These are phyloP conservation scores for Isotomurus palustris DNA, from an alignment of 2,888 invertebrate species.

Conservation along the genomic window DNA sequence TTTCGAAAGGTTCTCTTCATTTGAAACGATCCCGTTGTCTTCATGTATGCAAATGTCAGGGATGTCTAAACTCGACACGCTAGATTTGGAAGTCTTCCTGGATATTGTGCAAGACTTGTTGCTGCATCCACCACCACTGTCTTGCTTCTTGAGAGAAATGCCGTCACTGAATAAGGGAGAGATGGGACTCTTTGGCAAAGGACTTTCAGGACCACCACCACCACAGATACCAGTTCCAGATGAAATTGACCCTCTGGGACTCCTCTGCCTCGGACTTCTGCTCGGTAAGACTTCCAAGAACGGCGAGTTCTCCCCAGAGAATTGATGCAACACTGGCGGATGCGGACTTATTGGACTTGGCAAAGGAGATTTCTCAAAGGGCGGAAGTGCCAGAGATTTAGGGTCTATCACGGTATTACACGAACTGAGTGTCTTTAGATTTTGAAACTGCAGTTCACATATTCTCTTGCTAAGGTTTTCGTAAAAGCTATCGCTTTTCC, in stretches of 20 bases:
- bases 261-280: conserved; percentile 8
- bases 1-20: too few relatives aligned
- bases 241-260: conserved; percentile 21
- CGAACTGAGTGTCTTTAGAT: conserved; percentile 38
- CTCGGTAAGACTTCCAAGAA: not conserved
- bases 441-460: conserved; percentile 45
- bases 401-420: conserved; percentile 44
- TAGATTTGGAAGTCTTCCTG: conserved; percentile 27
- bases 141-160: not conserved
- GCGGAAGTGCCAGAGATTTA: conserved; percentile 27
- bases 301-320: not conserved
- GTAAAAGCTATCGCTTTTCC: conserved; percentile 44
- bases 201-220: too few relatives aligned
- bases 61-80: conserved; percentile 32
- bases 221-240: conserved; percentile 16
- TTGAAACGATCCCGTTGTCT: not conserved
- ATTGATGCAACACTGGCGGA: not conserved
- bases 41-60: conserved; percentile 25
- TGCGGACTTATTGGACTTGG: conserved; percentile 40
- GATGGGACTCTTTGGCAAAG: conserved; percentile 27
- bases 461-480: conserved; percentile 44
- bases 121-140: not conserved
- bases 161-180: not conserved
- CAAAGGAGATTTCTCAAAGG: conserved; percentile 35
- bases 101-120: conserved; percentile 9